These are phyloP conservation scores for Zaprionus camerounensis DNA, from an alignment of 1,140 invertebrate genomes.

Conservation along the genomic window DNA sequence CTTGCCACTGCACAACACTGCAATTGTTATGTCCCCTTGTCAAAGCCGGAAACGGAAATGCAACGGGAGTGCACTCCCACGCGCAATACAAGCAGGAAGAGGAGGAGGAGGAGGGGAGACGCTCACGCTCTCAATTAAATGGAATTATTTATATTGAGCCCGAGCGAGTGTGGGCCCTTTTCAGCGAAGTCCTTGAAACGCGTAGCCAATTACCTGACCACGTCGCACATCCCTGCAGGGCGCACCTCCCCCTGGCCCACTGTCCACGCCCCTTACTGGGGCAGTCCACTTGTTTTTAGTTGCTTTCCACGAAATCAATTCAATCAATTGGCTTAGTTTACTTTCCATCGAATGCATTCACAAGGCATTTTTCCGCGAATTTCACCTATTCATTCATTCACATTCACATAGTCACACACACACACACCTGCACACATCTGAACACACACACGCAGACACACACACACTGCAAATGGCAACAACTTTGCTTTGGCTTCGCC, in stretches of 20 bases:
- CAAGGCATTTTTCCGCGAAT: slow-evolving; percentile 58
- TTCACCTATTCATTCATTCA: slow-evolving; percentile 32
- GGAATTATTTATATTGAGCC: slow-evolving; percentile 35
- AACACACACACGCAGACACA: not conserved
- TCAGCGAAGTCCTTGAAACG: slow-evolving; percentile 38
- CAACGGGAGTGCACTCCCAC: slow-evolving; percentile 34
- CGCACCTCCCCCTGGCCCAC: not conserved
- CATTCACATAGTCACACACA: not conserved
- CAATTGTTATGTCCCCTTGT: slow-evolving; percentile 22
- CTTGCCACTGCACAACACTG: not conserved
- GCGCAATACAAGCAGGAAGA: too few relatives aligned
- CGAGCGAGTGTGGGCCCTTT: not conserved
- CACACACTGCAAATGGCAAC: slow-evolving; percentile 35
- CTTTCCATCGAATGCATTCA: slow-evolving; percentile 50
- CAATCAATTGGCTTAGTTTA: slow-evolving; percentile 55
- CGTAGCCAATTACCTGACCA: slow-evolving; percentile 21
- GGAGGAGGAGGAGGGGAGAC: not conserved
- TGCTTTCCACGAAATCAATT: slow-evolving; percentile 56
- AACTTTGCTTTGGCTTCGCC: slow-evolving; percentile 31
- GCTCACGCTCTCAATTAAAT: slow-evolving; percentile 38
- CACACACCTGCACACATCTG: slow-evolving; percentile 1
- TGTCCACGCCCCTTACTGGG: not conserved
- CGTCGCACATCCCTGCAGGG: not conserved
- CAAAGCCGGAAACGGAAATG: slow-evolving; percentile 56
- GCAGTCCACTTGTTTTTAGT: slow-evolving; percentile 2